These are phyloP conservation scores for Panurus biarmicus DNA, from an alignment of 2,113 vertebrate species.

Conservation along the genomic window DNA sequence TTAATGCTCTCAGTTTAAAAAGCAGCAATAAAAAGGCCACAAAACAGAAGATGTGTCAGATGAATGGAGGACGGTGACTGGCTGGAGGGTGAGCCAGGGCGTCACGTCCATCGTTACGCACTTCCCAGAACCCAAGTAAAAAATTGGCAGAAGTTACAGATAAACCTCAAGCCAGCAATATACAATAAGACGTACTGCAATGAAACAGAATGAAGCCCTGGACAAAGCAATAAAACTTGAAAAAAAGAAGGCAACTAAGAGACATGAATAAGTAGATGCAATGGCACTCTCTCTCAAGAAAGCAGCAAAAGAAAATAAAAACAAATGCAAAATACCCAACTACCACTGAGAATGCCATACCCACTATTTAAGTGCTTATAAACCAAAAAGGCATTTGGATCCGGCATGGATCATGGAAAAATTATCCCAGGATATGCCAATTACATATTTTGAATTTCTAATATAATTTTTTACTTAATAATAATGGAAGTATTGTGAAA, in stretches of 20 bases:
- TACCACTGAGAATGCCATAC: not conserved
- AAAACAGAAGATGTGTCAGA: not conserved
- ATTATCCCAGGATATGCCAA: not conserved
- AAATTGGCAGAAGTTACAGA: not conserved
- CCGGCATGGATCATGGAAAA: not conserved
- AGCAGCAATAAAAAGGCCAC: not conserved
- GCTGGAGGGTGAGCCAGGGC: not conserved
- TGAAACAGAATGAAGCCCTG: not conserved
- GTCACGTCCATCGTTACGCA: accelerated
- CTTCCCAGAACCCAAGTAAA: not conserved
- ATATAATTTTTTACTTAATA: not conserved
- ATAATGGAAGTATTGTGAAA: not conserved
- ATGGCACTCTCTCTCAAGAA: not conserved
- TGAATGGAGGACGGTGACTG: not conserved
- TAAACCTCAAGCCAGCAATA: not conserved
- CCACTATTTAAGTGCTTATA: not conserved
- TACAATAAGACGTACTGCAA: not conserved
- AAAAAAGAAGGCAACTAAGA: not conserved
- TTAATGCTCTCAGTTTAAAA: slow-evolving; percentile 11
- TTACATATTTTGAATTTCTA: not conserved
- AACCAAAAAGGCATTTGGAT: not conserved
- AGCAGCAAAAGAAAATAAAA: not conserved
- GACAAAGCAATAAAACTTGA: not conserved
- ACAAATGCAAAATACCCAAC: not conserved
- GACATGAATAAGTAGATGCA: not conserved